A percentile compares a stretch with the other conserved stretches of the same genome.
phyloP scores from a whole-genome alignment of 2,113 vertebrate genomes.

The Rhabdomys dilectus region DNA sequence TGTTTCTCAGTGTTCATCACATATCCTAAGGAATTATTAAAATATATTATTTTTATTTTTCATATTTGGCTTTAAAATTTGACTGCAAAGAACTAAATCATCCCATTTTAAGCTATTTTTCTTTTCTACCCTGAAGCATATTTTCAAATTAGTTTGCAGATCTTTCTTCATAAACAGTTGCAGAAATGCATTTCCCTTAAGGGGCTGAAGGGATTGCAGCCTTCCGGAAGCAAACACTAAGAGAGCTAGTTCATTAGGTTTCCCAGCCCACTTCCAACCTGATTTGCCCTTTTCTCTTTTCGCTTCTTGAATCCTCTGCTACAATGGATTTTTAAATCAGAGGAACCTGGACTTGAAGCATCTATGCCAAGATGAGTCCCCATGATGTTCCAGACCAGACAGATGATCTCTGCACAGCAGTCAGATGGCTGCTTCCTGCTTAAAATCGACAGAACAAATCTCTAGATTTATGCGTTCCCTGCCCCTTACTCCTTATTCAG shows the following conservation, averaged over 20 bases:
- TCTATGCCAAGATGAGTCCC: background rate
- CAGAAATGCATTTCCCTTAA: background rate
- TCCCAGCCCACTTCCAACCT: background rate
- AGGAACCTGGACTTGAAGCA: background rate
- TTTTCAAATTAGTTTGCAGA: conserved; percentile 40
- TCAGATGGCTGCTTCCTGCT: background rate
- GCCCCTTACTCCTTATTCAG: fast-evolving
- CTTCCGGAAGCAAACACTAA: background rate
- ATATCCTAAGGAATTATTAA: background rate
- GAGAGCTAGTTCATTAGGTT: background rate
- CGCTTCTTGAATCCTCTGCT: background rate
- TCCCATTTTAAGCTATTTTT: background rate
- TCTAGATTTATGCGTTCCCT: background rate
- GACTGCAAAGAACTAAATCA: background rate
- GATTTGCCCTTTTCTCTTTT: background rate
- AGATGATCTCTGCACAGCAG: background rate
- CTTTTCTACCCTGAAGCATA: background rate
- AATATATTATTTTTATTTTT: background rate
- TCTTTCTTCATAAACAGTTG: background rate
- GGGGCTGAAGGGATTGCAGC: background rate
- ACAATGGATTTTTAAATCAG: background rate
- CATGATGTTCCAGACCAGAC: background rate
- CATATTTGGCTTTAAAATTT: conserved; percentile 40
- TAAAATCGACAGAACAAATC: background rate
- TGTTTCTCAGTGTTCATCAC: background rate